phyloP scores from a whole-genome alignment of 2,888 invertebrate genomes.

The Teleiodes luculella region DNA sequence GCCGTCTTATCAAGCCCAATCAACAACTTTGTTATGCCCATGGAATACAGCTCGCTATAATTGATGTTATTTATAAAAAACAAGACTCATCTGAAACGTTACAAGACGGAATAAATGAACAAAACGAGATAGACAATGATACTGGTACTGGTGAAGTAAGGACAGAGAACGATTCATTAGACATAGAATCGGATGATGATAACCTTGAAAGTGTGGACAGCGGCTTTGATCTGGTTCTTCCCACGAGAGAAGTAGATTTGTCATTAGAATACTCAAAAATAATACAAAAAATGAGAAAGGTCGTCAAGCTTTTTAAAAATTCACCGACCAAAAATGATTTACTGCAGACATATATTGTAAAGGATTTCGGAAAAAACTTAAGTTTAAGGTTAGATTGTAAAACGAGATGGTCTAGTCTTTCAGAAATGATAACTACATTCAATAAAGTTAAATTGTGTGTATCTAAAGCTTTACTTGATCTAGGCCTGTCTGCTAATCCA shows the following conservation, averaged over 20 bases:
- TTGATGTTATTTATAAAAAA: constrained; percentile 26
- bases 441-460: too few species aligned
- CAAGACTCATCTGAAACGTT: constrained; percentile 1
- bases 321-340: too few species aligned
- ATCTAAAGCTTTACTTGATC: too few species aligned
- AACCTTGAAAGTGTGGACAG: too few species aligned
- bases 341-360: too few species aligned
- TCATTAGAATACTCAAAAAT: background rate
- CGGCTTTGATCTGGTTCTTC: background rate
- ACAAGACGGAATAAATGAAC: too few species aligned
- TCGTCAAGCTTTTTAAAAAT: background rate
- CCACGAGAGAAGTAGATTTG: background rate
- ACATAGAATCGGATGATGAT: background rate
- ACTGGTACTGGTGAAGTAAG: background rate
- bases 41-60: constrained; percentile 25
- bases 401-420: too few species aligned
- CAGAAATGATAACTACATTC: too few species aligned
- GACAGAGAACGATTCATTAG: background rate
- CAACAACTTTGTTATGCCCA: constrained; percentile 29
- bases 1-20: constrained; percentile 23
- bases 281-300: background rate
- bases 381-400: too few species aligned
- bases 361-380: too few species aligned
- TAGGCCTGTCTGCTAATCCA: too few species aligned
- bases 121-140: background rate